A percentile compares a stretch with the other conserved stretches of the same genome.
Evolutionary conservation across 2,113 vertebrate species (phyloP).

Genomic region (Coreoperca whiteheadi): DNA sequence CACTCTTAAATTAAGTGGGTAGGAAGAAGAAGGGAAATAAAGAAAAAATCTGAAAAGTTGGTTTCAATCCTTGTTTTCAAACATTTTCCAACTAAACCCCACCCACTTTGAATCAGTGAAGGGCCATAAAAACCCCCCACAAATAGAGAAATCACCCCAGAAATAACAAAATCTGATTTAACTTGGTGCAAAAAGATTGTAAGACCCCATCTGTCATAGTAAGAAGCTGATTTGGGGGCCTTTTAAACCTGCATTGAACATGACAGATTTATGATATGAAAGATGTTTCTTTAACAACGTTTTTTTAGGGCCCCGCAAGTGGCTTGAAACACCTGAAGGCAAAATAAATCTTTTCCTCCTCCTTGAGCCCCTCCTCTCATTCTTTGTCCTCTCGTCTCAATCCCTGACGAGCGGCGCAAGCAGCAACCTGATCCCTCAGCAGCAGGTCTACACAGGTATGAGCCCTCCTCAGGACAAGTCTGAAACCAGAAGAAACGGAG

Average conservation of each 20-base stretch:
- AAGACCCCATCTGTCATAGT: neutral
- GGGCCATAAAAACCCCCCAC: neutral
- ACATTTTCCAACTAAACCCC: neutral
- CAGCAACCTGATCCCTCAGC: conserved; percentile 59
- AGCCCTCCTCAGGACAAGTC: conserved; percentile 50
- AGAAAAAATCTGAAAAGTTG: neutral
- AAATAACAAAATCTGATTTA: neutral
- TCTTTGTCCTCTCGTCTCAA: conserved; percentile 51
- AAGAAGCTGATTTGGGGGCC: neutral
- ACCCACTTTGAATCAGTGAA: neutral
- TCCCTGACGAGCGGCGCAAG: conserved; percentile 52
- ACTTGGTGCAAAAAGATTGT: neutral
- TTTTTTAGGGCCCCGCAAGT: conserved; percentile 41
- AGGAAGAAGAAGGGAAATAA: no score
- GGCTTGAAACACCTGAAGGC: conserved; percentile 35
- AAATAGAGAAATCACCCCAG: neutral
- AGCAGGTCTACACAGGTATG: conserved; percentile 74
- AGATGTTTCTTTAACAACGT: conserved; percentile 4
- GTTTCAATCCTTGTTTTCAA: neutral
- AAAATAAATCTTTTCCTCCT: conserved; percentile 52
- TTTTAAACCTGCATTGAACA: neutral
- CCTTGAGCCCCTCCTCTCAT: conserved; percentile 23
- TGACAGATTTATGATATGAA: conserved; percentile 9
- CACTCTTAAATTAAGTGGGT: neutral
- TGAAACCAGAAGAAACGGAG: conserved; percentile 68